Percentiles rank a stretch among this genome's conserved stretches.
phyloP scores from a whole-genome alignment of 2,888 invertebrate species.

The Cremastinae sp. region DNA sequence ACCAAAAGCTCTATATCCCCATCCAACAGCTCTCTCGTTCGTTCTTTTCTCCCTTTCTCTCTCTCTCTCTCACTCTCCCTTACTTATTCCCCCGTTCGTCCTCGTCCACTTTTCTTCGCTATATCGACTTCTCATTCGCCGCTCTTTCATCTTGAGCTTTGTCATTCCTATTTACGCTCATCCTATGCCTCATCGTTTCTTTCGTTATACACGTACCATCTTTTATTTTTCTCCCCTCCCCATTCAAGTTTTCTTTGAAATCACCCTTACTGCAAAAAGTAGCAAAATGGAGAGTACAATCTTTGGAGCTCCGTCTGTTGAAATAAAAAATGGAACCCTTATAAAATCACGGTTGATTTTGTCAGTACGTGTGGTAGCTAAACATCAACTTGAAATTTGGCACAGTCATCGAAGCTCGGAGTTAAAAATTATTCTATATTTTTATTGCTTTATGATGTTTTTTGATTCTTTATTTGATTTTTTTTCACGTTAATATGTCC shows the following conservation, averaged over 20 bases:
- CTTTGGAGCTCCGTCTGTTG: neutral
- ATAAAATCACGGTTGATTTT: too few relatives aligned
- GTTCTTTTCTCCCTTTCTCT: conserved; percentile 23
- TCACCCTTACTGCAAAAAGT: neutral
- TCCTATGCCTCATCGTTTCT: neutral
- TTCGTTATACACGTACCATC: conserved; percentile 9
- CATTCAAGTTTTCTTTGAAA: conserved; percentile 1
- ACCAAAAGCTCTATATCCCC: conserved; percentile 25
- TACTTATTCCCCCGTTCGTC: conserved; percentile 18
- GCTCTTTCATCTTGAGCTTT: conserved; percentile 14
- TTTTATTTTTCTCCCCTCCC: neutral
- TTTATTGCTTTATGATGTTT: too few relatives aligned
- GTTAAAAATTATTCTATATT: too few relatives aligned
- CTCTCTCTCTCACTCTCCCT: conserved; percentile 6
- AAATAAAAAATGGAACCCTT: too few relatives aligned
- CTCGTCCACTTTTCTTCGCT: conserved; percentile 21
- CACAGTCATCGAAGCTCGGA: too few relatives aligned
- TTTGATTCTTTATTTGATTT: too few relatives aligned
- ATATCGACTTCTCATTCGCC: conserved; percentile 34
- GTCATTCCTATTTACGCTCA: conserved; percentile 1
- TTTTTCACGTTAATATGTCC: neutral
- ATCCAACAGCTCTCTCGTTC: conserved; percentile 16
- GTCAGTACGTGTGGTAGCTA: too few relatives aligned
- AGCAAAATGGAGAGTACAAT: neutral
- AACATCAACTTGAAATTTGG: too few relatives aligned